Conservation (phyloP, 2,797 vertebrate species). For the Fistularia tabacaria region DNA sequence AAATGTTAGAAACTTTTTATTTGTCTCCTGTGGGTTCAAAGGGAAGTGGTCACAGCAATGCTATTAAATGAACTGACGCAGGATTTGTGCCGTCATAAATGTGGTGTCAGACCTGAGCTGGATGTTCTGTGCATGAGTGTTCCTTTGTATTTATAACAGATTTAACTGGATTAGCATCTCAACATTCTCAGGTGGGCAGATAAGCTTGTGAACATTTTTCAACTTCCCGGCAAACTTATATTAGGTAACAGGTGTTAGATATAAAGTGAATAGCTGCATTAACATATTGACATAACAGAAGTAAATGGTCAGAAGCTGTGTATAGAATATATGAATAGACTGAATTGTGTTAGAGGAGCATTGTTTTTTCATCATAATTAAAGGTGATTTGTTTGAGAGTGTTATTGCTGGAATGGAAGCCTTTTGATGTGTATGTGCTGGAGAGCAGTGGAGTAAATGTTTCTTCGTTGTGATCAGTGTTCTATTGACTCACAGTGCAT, state of each 20-base stretch:
- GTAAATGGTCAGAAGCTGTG: too few species aligned
- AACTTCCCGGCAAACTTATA: constrained; percentile 29
- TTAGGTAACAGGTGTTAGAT: constrained; percentile 11
- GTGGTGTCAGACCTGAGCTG: constrained; percentile 37
- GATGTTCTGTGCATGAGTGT: constrained; percentile 40
- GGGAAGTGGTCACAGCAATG: constrained; percentile 17
- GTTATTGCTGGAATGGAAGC: too few species aligned
- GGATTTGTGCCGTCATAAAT: constrained; percentile 17
- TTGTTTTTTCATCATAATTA: too few species aligned
- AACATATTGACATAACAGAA: too few species aligned
- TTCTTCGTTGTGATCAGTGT: background rate
- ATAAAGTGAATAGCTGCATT: background rate
- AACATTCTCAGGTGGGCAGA: constrained; percentile 38
- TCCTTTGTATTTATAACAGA: constrained; percentile 49
- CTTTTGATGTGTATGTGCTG: too few species aligned
- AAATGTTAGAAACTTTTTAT: constrained; percentile 3
- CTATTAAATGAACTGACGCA: constrained; percentile 18
- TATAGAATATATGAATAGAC: too few species aligned
- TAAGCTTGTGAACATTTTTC: constrained; percentile 43
- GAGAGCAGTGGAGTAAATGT: too few species aligned
- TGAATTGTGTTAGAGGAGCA: too few species aligned
- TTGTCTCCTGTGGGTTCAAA: constrained; percentile 20
- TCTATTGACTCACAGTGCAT: background rate
- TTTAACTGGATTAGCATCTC: constrained; percentile 58
- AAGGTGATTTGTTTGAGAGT: too few species aligned